phyloP scores from a whole-genome alignment of 2,888 invertebrate species.

The Drosophila demipolita region DNA sequence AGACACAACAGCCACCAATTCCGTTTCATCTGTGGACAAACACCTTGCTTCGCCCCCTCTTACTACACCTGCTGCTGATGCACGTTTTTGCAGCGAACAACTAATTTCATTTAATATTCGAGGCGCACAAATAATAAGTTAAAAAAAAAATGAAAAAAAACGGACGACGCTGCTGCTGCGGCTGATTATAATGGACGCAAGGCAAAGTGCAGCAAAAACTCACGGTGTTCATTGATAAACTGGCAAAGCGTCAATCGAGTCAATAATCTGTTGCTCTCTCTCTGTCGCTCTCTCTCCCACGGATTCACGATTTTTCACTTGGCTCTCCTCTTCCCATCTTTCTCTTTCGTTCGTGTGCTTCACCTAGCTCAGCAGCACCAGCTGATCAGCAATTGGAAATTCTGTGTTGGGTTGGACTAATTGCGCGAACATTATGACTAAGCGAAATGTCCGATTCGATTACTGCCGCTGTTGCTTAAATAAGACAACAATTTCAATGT shows the following conservation, averaged over 20 bases:
- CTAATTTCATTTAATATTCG: slow-evolving; percentile 65
- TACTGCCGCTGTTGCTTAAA: slow-evolving; percentile 27
- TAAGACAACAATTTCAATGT: slow-evolving; percentile 23
- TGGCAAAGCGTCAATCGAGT: slow-evolving; percentile 38
- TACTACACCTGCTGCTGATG: slow-evolving; percentile 14
- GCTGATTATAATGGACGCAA: slow-evolving; percentile 42
- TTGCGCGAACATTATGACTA: slow-evolving; percentile 72
- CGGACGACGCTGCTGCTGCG: slow-evolving; percentile 4
- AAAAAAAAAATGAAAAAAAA: slow-evolving; percentile 15
- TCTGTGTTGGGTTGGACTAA: slow-evolving; percentile 55
- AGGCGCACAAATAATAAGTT: slow-evolving; percentile 24
- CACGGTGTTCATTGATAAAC: slow-evolving; percentile 61
- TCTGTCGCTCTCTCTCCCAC: slow-evolving; percentile 15
- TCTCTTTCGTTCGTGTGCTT: not conserved
- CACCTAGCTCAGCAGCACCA: not conserved
- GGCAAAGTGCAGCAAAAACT: slow-evolving; percentile 51
- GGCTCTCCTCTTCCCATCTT: not conserved
- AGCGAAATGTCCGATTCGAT: slow-evolving; percentile 69
- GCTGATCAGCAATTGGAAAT: slow-evolving; percentile 48
- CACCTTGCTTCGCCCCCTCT: not conserved
- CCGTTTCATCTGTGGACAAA: slow-evolving; percentile 27
- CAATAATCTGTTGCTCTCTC: slow-evolving; percentile 35
- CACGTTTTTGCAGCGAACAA: slow-evolving; percentile 58
- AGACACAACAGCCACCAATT: slow-evolving; percentile 40
- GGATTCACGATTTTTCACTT: slow-evolving; percentile 11